These are phyloP conservation scores for Columba guinea DNA, from an alignment of 2,797 vertebrate genomes.

Conservation along the genomic window DNA sequence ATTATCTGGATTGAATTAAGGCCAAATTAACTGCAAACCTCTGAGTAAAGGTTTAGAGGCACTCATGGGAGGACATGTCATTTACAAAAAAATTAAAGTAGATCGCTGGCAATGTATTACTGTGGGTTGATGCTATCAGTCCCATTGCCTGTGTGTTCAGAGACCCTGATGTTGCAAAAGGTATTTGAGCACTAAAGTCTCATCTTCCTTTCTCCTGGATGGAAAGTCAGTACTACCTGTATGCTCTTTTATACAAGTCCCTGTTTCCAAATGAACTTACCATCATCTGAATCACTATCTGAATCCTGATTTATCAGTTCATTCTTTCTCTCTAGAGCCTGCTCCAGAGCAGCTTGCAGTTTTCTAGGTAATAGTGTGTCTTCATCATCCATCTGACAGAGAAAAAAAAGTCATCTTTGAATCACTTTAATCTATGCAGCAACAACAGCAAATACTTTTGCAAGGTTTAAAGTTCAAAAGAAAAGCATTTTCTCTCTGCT, in stretches of 20 bases:
- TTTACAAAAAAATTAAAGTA: not conserved
- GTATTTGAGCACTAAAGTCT: not conserved
- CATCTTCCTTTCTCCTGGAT: not conserved
- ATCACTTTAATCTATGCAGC: not conserved
- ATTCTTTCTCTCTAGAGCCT: slow-evolving; percentile 95
- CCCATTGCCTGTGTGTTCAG: not conserved
- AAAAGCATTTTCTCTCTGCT: not conserved
- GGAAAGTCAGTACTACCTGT: not conserved
- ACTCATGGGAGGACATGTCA: not conserved
- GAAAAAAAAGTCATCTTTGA: not conserved
- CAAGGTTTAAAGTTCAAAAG: slow-evolving; percentile 6
- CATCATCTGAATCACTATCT: slow-evolving; percentile 97
- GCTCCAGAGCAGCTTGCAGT: slow-evolving; percentile 96
- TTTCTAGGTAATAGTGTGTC: slow-evolving; percentile 96
- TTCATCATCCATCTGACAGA: slow-evolving; percentile 94
- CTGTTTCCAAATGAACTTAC: slow-evolving; percentile 76
- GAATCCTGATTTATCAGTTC: slow-evolving; percentile 97
- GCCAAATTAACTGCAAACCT: not conserved
- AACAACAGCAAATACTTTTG: not conserved
- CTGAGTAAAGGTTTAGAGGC: not conserved
- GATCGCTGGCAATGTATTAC: not conserved
- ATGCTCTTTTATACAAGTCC: not conserved
- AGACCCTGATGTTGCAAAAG: not conserved
- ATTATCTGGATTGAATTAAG: not conserved
- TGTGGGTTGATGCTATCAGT: not conserved